A percentile compares a stretch with the other conserved stretches of the same genome.
Conservation (phyloP, 2,113 vertebrate species). For the Mobula birostris region DNA sequence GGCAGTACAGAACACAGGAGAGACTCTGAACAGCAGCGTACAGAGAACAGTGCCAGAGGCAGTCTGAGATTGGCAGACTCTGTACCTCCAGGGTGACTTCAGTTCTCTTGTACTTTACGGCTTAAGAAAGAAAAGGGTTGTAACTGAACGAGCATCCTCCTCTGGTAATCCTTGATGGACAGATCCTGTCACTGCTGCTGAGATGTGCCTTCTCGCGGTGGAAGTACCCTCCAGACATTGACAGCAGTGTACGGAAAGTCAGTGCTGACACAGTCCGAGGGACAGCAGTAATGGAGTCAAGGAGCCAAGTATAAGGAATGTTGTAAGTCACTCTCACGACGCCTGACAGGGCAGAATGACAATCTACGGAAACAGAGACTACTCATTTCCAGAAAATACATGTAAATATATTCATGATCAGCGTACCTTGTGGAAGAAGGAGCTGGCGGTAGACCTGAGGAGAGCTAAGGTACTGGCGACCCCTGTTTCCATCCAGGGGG, state of each 20-base stretch:
- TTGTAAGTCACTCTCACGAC: not conserved
- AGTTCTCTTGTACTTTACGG: not conserved
- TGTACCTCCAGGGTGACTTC: not conserved
- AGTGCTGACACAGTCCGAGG: not conserved
- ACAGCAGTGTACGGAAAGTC: not conserved
- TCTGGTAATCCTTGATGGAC: not conserved
- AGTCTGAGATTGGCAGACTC: not conserved
- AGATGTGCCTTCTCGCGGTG: not conserved
- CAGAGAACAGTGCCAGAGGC: not conserved
- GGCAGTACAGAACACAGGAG: not conserved
- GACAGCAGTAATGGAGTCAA: not conserved
- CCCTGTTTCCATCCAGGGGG: too few relatives aligned
- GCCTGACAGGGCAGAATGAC: not conserved
- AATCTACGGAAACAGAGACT: not conserved
- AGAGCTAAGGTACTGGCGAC: too few relatives aligned
- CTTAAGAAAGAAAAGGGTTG: not conserved
- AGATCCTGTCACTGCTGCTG: not conserved
- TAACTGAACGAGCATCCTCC: not conserved
- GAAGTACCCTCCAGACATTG: not conserved
- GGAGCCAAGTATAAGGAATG: not conserved
- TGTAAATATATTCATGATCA: not conserved
- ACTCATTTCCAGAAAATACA: not conserved
- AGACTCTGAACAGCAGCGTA: not conserved
- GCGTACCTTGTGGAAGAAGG: too few relatives aligned
- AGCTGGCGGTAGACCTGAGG: too few relatives aligned